Conservation (phyloP, 2,113 vertebrate species). For the Hirundichthys speculiger region DNA sequence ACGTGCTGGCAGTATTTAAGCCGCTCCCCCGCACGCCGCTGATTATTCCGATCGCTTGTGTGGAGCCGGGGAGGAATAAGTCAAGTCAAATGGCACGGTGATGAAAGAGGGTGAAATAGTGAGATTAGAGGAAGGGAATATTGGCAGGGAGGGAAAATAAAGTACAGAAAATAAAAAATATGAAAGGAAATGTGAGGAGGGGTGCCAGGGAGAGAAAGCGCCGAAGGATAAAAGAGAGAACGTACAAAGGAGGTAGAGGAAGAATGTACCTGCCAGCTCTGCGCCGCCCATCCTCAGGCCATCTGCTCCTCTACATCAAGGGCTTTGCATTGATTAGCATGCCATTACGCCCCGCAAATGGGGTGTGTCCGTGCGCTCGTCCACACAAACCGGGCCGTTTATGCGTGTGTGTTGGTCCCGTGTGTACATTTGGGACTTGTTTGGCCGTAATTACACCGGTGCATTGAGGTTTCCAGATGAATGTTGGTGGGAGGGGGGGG, state of each 20-base stretch:
- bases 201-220: conserved; percentile 23
- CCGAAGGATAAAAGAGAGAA: conserved; percentile 18
- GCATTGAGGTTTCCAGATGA: conserved; percentile 71
- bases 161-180: conserved; percentile 23
- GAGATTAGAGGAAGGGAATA: conserved; percentile 57
- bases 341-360: conserved; percentile 64
- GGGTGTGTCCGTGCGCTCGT: conserved; percentile 48
- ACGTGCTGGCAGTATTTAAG: conserved; percentile 45
- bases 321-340: conserved; percentile 74
- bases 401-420: conserved; percentile 29
- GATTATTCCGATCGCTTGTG: conserved; percentile 65
- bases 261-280: conserved; percentile 63
- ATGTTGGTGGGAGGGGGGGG: conserved; percentile 58
- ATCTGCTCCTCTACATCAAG: conserved; percentile 74
- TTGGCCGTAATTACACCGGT: conserved; percentile 75
- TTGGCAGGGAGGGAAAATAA: conserved; percentile 47
- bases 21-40: conserved; percentile 40
- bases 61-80: conserved; percentile 40
- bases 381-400: conserved; percentile 39
- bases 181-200: conserved; percentile 1
- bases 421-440: conserved; percentile 65
- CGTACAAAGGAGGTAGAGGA: conserved; percentile 31
- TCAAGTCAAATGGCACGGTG: conserved; percentile 59
- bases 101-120: conserved; percentile 72
- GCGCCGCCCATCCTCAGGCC: conserved; percentile 65